Conservation (phyloP, 2,888 invertebrate species). For the Andrena camellia region DNA sequence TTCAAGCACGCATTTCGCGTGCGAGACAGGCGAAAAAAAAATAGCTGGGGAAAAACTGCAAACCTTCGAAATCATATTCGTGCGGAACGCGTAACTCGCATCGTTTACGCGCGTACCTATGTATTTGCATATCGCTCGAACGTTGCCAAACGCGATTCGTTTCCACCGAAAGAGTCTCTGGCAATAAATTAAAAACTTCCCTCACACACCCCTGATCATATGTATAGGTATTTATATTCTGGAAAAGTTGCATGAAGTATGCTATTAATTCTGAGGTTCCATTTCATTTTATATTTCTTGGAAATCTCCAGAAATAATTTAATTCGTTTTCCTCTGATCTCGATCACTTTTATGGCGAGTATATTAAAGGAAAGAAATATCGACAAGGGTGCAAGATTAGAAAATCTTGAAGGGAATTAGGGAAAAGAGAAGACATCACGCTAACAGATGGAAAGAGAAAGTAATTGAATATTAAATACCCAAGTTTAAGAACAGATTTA, state of each 20-base stretch:
- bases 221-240: no score
- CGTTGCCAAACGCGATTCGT: constrained; percentile 5
- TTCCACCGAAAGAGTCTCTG: background rate
- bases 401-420: no score
- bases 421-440: no score
- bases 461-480: background rate
- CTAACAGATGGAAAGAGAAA: background rate
- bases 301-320: no score
- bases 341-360: no score
- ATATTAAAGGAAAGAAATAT: no score
- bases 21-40: constrained; percentile 35
- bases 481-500: background rate
- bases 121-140: constrained; percentile 14
- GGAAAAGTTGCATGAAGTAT: no score
- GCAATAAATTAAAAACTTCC: background rate
- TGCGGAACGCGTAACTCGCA: constrained; percentile 1
- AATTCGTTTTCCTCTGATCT: no score
- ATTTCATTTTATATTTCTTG: background rate
- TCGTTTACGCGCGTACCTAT: constrained; percentile 7
- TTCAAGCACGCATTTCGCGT: constrained; percentile 48
- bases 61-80: constrained; percentile 50
- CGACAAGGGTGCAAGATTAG: no score
- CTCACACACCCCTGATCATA: background rate
- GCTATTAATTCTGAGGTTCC: no score
- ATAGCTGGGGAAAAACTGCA: background rate